Conservation (phyloP, 2,113 vertebrate species). For the Diphyllodes magnificus region DNA sequence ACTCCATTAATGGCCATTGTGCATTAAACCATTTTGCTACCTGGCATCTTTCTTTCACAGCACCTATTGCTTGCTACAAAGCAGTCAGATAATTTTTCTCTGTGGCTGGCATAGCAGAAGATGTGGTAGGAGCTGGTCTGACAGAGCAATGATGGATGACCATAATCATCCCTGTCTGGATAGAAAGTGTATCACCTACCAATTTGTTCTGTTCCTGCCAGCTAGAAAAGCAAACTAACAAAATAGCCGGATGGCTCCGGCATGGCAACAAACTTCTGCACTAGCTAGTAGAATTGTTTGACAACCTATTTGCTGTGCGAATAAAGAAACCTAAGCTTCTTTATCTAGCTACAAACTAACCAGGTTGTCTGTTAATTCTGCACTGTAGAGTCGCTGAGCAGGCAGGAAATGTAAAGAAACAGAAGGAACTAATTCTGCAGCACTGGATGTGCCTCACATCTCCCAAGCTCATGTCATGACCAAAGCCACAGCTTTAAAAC, state of each 20-base stretch:
- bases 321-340: background rate
- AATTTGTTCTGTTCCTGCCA: slow-evolving; percentile 44
- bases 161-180: background rate
- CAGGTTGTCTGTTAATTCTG: background rate
- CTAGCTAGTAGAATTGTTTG: background rate
- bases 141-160: slow-evolving; percentile 51
- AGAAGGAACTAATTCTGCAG: background rate
- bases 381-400: fast-evolving
- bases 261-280: background rate
- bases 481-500: background rate
- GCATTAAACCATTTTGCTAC: background rate
- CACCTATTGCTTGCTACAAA: background rate
- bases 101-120: background rate
- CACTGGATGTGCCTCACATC: background rate
- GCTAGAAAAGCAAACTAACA: slow-evolving; percentile 30
- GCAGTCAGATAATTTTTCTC: slow-evolving; percentile 13
- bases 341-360: background rate
- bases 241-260: background rate
- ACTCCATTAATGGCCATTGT: background rate
- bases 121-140: background rate
- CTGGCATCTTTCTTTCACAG: background rate
- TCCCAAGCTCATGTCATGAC: background rate
- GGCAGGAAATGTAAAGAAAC: background rate
- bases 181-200: slow-evolving; percentile 39
- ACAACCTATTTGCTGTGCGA: background rate